These are phyloP conservation scores for Tetropium fuscum DNA, from an alignment of 2,888 invertebrate species.

Conservation along the genomic window DNA sequence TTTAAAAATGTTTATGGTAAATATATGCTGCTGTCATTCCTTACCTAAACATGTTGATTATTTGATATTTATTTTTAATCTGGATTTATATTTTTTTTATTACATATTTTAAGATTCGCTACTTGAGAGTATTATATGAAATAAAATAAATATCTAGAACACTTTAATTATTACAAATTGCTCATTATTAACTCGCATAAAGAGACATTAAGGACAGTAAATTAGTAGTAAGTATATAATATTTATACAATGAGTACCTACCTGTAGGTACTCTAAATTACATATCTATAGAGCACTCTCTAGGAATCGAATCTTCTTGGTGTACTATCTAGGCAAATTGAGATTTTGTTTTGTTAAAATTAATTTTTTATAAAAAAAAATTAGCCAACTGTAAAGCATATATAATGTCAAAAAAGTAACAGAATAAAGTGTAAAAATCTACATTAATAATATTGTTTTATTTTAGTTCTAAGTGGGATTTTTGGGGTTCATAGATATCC, in stretches of 20 bases:
- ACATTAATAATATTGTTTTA: not conserved
- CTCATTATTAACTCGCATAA: too few species aligned
- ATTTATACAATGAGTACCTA: not conserved
- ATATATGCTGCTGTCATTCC: conserved; percentile 75
- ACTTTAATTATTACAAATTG: conserved; percentile 18
- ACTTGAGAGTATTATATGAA: conserved; percentile 28
- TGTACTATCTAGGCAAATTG: conserved; percentile 7
- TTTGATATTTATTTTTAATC: conserved; percentile 43
- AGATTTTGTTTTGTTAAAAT: conserved; percentile 32
- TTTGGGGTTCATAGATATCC: too few species aligned
- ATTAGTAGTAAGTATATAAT: not conserved
- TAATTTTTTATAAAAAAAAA: conserved; percentile 38
- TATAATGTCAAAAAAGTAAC: conserved; percentile 39
- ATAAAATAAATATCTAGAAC: conserved; percentile 14
- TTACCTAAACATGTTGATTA: conserved; percentile 66
- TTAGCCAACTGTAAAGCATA: conserved; percentile 45
- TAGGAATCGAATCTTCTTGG: conserved; percentile 5
- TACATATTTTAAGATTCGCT: conserved; percentile 23
- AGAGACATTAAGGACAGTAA: too few species aligned
- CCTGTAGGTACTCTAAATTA: conserved; percentile 1
- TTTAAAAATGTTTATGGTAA: conserved; percentile 69
- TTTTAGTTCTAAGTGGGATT: too few species aligned
- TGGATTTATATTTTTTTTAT: conserved; percentile 45
- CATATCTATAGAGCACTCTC: conserved; percentile 11
- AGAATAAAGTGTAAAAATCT: conserved; percentile 4